Evolutionary conservation across 2,888 invertebrate species (phyloP).

Genomic region (Tubulanus polymorphus): DNA sequence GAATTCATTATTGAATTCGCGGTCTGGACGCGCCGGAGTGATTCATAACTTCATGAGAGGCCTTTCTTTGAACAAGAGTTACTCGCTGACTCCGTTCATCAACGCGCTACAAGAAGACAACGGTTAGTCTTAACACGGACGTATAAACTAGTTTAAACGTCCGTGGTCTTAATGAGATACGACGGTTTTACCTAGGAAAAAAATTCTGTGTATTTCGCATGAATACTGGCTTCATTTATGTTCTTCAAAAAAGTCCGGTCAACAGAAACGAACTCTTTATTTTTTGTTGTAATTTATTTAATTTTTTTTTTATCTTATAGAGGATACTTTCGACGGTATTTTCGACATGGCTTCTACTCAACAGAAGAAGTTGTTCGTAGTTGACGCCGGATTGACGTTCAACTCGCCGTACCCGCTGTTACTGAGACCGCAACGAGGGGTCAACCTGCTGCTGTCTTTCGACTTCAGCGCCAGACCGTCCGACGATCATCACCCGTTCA

Average conservation of each 20-base stretch:
- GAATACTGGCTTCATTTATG: no score
- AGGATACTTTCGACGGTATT: no score
- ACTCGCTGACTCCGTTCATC: constrained; percentile 53
- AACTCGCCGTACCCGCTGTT: constrained; percentile 56
- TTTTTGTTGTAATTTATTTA: no score
- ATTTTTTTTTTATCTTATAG: no score
- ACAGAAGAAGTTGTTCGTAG: constrained; percentile 55
- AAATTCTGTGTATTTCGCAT: no score
- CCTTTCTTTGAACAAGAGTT: constrained; percentile 47
- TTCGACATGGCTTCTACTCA: no score
- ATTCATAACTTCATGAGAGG: constrained; percentile 56
- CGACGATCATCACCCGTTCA: constrained; percentile 52
- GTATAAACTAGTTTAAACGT: no score
- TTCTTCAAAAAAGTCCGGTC: no score
- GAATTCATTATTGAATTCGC: constrained; percentile 48
- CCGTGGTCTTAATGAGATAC: no score
- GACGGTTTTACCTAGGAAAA: no score
- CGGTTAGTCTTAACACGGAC: no score
- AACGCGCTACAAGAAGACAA: constrained; percentile 18
- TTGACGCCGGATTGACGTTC: constrained; percentile 56
- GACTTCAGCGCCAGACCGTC: constrained; percentile 54
- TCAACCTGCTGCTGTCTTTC: constrained; percentile 54
- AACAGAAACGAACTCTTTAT: no score
- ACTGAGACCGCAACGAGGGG: constrained; percentile 53
- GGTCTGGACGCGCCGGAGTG: constrained; percentile 54